A percentile compares a stretch with the other conserved stretches of the same genome.
Conservation (phyloP, 2,797 vertebrate species). For the Scolopax rusticola region DNA sequence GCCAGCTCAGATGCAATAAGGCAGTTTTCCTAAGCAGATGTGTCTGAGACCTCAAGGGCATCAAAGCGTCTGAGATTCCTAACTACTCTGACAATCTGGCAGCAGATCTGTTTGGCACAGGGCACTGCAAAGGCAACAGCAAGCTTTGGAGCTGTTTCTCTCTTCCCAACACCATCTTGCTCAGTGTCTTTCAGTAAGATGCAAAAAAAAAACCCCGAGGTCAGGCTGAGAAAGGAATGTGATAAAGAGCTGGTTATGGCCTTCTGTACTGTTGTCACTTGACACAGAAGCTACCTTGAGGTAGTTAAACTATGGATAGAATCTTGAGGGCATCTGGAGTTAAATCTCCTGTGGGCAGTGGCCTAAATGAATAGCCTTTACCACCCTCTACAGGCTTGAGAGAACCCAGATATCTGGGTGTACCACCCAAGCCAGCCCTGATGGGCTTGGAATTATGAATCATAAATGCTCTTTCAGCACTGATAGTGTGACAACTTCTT, state of each 20-base stretch:
- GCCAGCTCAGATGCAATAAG: constrained; percentile 26
- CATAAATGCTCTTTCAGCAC: neutral
- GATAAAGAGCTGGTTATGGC: constrained; percentile 17
- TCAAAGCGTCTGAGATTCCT: constrained; percentile 47
- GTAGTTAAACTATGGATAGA: neutral
- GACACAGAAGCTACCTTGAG: neutral
- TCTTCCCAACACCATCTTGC: constrained; percentile 45
- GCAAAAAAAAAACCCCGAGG: neutral
- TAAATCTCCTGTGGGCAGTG: neutral
- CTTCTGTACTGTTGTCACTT: constrained; percentile 39
- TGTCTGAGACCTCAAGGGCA: constrained; percentile 57
- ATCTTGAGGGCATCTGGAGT: neutral
- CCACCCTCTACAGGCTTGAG: neutral
- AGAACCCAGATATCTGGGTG: neutral
- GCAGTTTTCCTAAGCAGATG: constrained; percentile 65
- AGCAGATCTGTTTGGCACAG: constrained; percentile 48
- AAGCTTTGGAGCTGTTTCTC: constrained; percentile 29
- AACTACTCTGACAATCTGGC: constrained; percentile 54
- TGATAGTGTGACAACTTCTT: neutral
- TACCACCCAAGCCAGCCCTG: neutral
- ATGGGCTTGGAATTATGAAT: neutral
- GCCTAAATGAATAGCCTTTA: neutral
- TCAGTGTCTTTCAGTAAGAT: neutral
- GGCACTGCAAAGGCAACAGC: neutral
- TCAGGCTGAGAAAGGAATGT: constrained; percentile 32